phyloP scores from a whole-genome alignment of 2,888 invertebrate genomes.

The Meteorus cinctellus region DNA sequence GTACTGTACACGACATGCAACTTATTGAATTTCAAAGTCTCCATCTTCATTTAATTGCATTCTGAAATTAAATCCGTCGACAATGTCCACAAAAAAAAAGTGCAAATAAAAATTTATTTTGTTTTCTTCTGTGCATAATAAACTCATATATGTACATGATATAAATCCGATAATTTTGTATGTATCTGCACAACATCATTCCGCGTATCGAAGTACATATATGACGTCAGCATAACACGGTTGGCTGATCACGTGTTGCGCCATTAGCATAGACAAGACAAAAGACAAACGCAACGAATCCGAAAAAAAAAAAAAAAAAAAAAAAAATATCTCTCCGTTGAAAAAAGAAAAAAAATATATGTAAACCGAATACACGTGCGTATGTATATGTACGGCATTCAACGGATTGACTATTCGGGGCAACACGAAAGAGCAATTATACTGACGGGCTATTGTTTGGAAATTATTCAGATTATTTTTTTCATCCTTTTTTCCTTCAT shows the following conservation, averaged over 20 bases:
- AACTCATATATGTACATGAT: background rate
- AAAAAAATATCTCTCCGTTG: too few relatives aligned
- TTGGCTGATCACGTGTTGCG: conserved; percentile 68
- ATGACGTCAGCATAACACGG: conserved; percentile 71
- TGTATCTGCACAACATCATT: background rate
- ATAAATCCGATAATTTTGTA: background rate
- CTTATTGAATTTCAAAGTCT: background rate
- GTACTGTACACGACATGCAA: background rate
- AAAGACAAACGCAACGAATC: conserved; percentile 30
- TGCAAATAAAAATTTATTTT: background rate
- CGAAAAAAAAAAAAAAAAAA: conserved; percentile 28
- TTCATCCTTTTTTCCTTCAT: conserved; percentile 36
- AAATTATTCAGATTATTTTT: conserved; percentile 25
- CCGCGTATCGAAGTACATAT: background rate
- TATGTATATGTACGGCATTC: conserved; percentile 20
- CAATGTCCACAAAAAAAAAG: background rate
- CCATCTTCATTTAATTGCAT: conserved; percentile 2
- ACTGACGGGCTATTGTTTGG: conserved; percentile 47
- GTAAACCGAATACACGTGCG: background rate
- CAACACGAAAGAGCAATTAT: conserved; percentile 52
- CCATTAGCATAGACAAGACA: conserved; percentile 63
- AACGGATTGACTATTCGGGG: conserved; percentile 33
- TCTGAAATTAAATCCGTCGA: background rate
- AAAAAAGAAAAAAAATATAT: conserved; percentile 38
- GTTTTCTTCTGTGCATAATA: background rate